Base-by-base conservation (phyloP, 2,797 vertebrate species). In the Chelmon rostratus region DNA sequence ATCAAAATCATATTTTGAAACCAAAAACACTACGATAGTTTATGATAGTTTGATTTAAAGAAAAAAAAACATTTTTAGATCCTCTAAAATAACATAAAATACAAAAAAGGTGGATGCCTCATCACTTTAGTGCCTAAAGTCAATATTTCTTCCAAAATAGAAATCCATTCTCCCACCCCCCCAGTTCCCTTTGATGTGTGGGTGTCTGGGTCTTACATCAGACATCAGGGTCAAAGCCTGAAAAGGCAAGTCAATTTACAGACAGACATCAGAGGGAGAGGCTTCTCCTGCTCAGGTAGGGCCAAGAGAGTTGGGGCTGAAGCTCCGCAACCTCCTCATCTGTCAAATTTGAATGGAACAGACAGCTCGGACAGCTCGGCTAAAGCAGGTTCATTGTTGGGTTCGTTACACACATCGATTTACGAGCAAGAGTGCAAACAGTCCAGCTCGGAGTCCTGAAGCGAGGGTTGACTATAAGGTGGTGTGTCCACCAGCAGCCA, bases 401-500 rank as follows among this genome's bases (percentile, higher is more conserved):
- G 85, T 85, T 86, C 57, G 78, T 86, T 90, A 84, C 86, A 89
- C 79, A 83, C 83, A 89, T 88, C 73, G 84, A 92, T 93, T 92
- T 87, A 88, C 46, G 75, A 88, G 87, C 76, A n/a, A 12, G 68
- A 82, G 75, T 61, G 68, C 90, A 92, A 92, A 90, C 90, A 86
- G 71, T 89, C 65, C 65, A 72, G 81, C 28, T 12, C 16, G 6
- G 57, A 68, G 85, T 86, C 76, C 76, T 8, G 73, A 73, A 85
- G 85, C 63, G 16, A 16, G 38, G 73, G 79, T 70, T 52, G 78
- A 66, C 84, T 31, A 4, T 74, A 33, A 81, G 78, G 76, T 90
- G 95, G 95, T 93, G 95, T 96, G 96, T 96, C 94, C 95, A 93
- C 94, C 94, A 92, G 95, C 94, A 79, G 95, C 93, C 94, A 93